Conservation (phyloP, 2,888 invertebrate genomes). For the Amphipoea oculea region DNA sequence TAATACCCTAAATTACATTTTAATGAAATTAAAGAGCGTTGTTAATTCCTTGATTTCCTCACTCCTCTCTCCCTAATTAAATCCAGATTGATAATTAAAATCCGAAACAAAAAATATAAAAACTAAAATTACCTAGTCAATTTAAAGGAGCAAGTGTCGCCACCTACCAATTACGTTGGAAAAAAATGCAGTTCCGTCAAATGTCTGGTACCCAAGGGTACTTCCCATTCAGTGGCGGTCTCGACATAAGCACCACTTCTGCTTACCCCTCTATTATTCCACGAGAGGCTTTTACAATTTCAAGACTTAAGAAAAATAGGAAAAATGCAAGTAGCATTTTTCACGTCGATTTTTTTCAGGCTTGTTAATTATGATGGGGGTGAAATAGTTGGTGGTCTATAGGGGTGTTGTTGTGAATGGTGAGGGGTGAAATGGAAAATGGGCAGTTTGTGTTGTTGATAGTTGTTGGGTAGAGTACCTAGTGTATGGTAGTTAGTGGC, state of each 20-base stretch:
- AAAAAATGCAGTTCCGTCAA: constrained; percentile 62
- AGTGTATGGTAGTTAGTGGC: constrained; percentile 5
- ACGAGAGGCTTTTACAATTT: constrained; percentile 67
- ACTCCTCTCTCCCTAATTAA: constrained; percentile 20
- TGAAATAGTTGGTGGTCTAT: constrained; percentile 38
- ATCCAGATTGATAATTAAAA: constrained; percentile 15
- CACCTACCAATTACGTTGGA: constrained; percentile 65
- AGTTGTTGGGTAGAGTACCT: constrained; percentile 3
- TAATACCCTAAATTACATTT: constrained; percentile 14
- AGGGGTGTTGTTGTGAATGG: constrained; percentile 18
- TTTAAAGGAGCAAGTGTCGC: constrained; percentile 51
- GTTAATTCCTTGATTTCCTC: neutral
- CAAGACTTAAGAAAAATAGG: constrained; percentile 70
- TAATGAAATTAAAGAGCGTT: neutral
- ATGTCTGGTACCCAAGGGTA: constrained; percentile 64
- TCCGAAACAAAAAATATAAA: constrained; percentile 19
- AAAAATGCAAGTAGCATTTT: constrained; percentile 61
- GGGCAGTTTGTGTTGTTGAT: constrained; percentile 31
- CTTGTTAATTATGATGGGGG: constrained; percentile 61
- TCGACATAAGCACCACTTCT: constrained; percentile 62
- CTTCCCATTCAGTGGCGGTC: constrained; percentile 65
- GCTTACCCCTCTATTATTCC: constrained; percentile 66
- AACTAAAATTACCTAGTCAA: constrained; percentile 49
- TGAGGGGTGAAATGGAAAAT: constrained; percentile 18
- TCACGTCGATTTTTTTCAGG: constrained; percentile 60